phyloP scores from a whole-genome alignment of 2,113 vertebrate genomes.

The Hippocampus abdominalis region DNA sequence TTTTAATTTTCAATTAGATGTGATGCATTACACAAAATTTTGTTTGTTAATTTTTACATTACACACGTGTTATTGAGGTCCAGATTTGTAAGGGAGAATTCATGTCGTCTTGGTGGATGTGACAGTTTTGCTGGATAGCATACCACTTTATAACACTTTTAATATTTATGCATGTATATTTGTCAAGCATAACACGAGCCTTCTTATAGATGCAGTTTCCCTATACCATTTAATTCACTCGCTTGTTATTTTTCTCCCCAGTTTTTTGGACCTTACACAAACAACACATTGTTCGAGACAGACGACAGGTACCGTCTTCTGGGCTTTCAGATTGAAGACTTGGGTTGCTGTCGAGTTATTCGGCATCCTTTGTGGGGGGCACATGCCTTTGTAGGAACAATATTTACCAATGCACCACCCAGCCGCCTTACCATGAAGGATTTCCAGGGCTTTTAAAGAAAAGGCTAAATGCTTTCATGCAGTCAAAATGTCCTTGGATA shows the following conservation, averaged over 20 bases:
- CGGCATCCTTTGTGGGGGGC: conserved; percentile 86
- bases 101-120: neutral
- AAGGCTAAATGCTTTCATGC: neutral
- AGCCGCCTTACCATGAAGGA: conserved; percentile 80
- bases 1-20: too few relatives aligned
- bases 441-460: conserved; percentile 68
- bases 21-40: too few relatives aligned
- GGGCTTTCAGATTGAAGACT: conserved; percentile 88
- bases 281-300: conserved; percentile 89
- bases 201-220: neutral
- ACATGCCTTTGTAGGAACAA: conserved; percentile 84
- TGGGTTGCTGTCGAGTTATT: conserved; percentile 96
- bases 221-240: neutral
- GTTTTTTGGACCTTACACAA: conserved; percentile 94
- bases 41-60: too few relatives aligned
- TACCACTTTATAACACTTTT: neutral
- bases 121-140: neutral
- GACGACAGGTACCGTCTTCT: conserved; percentile 86
- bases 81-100: too few relatives aligned
- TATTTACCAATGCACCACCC: conserved; percentile 87
- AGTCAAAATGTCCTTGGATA: neutral
- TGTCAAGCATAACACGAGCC: neutral
- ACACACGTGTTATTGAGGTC: too few relatives aligned
- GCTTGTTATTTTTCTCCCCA: conserved; percentile 41
- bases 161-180: neutral